Evolutionary conservation across 2,797 vertebrate species (phyloP).

Genomic region (Anniella stebbinsi): DNA sequence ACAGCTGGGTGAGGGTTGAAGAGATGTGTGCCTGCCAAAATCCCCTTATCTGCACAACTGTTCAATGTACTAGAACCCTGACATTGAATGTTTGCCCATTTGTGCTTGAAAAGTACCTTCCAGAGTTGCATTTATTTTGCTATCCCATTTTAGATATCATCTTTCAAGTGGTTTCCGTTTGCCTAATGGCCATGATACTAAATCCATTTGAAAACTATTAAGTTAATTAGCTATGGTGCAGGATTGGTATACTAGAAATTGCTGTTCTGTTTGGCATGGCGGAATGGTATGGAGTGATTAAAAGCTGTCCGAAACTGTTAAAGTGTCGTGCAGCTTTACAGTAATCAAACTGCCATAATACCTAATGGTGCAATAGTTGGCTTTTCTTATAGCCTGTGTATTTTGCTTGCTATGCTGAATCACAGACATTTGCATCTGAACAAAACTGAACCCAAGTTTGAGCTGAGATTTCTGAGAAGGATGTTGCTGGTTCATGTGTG

Average conservation of each 20-base stretch:
- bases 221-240: background rate
- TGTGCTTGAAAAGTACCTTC: background rate
- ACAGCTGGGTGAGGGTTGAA: background rate
- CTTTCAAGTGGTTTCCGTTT: background rate
- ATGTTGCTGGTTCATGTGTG: background rate
- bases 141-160: background rate
- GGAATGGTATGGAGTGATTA: background rate
- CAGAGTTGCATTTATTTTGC: background rate
- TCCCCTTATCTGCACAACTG: background rate
- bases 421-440: background rate
- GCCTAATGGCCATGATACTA: background rate
- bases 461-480: background rate
- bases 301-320: background rate
- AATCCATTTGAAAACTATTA: slow-evolving; percentile 10
- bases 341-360: background rate
- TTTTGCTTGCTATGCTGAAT: background rate
- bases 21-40: background rate
- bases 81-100: background rate
- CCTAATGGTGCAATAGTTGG: background rate
- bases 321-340: background rate
- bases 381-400: background rate
- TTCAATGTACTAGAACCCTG: background rate
- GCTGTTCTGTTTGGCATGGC: background rate
- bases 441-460: background rate
- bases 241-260: background rate